A percentile compares a stretch with the other conserved stretches of the same genome.
These are phyloP conservation scores for Arctopsyche grandis DNA, from an alignment of 1,140 invertebrate genomes.

Conservation along the genomic window DNA sequence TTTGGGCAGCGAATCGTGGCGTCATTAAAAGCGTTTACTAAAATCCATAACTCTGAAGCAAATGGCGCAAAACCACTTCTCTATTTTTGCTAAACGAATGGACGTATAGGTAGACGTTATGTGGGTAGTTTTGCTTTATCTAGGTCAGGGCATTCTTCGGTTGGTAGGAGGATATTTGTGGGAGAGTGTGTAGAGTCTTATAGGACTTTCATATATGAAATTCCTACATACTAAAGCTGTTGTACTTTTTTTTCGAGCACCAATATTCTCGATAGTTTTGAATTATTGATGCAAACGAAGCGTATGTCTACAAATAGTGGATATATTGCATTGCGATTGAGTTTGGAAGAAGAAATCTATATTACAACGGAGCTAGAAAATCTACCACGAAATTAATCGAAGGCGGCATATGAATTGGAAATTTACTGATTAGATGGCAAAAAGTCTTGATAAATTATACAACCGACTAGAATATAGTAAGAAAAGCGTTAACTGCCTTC, in stretches of 20 bases:
- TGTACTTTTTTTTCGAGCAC: neutral
- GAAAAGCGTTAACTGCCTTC: too few relatives aligned
- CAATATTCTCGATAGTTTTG: neutral
- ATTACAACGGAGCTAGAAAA: too few relatives aligned
- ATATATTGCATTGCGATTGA: too few relatives aligned
- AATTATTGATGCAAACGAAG: too few relatives aligned
- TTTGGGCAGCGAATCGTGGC: neutral
- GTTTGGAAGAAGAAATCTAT: too few relatives aligned
- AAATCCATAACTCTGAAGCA: constrained; percentile 11
- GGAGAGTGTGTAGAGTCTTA: neutral
- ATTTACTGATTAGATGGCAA: too few relatives aligned
- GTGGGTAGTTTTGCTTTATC: constrained; percentile 6
- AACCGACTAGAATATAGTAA: too few relatives aligned
- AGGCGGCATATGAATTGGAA: too few relatives aligned
- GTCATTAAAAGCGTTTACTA: constrained; percentile 5
- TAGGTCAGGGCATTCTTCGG: constrained; percentile 24
- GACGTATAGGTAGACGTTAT: constrained; percentile 4
- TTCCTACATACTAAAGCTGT: neutral
- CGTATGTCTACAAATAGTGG: too few relatives aligned
- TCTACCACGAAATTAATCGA: too few relatives aligned
- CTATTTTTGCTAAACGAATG: constrained; percentile 1
- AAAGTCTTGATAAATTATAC: too few relatives aligned
- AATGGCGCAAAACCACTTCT: constrained; percentile 1
- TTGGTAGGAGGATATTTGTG: constrained; percentile 22
- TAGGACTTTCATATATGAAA: constrained; percentile 23